Conservation (phyloP, 2,888 invertebrate species). For the Hydrotaea diabolus region DNA sequence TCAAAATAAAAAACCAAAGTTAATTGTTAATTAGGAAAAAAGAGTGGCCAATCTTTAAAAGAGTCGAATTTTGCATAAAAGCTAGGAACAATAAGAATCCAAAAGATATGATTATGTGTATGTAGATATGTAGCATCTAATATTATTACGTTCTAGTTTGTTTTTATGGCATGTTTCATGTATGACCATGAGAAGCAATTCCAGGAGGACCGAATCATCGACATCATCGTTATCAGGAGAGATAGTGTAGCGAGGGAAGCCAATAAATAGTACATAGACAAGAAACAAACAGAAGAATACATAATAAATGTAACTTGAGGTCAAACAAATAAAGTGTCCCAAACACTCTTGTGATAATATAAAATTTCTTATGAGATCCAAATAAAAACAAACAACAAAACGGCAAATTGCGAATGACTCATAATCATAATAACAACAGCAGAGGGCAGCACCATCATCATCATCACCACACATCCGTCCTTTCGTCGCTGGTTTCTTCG, state of each 20-base stretch:
- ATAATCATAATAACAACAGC: background rate
- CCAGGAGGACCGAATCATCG: background rate
- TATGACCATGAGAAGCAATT: background rate
- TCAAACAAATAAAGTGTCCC: background rate
- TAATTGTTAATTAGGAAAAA: slow-evolving; percentile 3
- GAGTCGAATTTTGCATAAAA: slow-evolving; percentile 8
- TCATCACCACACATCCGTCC: background rate
- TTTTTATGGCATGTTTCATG: background rate
- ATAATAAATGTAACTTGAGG: background rate
- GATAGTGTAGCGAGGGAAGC: background rate
- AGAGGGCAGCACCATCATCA: slow-evolving; percentile 10
- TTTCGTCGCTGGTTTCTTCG: background rate
- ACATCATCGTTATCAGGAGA: slow-evolving; percentile 28
- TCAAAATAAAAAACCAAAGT: background rate
- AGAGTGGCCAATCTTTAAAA: slow-evolving; percentile 16
- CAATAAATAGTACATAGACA: slow-evolving; percentile 26
- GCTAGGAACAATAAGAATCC: background rate
- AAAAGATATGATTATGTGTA: background rate
- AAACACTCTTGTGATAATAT: background rate
- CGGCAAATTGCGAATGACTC: slow-evolving; percentile 6
- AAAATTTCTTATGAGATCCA: background rate
- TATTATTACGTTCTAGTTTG: slow-evolving; percentile 16
- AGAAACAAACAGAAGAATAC: background rate
- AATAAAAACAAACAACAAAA: slow-evolving; percentile 31
- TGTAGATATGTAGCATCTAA: background rate